Base-by-base conservation (phyloP, 2,797 vertebrate species). In the Spea hammondii region DNA sequence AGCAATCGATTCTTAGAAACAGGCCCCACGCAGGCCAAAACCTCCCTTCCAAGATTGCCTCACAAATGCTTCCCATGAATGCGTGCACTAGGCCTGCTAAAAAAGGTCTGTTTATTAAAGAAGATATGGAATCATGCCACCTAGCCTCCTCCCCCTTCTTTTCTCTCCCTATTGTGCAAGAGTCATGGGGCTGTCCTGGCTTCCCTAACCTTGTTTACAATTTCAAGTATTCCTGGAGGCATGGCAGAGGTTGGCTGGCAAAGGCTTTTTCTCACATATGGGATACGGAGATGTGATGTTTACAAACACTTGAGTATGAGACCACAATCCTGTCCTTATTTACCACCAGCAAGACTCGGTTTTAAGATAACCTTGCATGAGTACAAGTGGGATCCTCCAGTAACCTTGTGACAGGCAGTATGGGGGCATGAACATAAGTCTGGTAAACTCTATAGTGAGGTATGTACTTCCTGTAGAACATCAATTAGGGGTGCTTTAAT, bases 121-220 rank as follows among this genome's bases (percentile, higher is more conserved):
- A 65, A 48, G 46, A 47, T 49, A 46, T 50, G 65, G 54, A 77
- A 32, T 48, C 47, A 70, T 67, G 66, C 71, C 49, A 70, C 64
- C 62, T 53, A 14, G 8, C 13, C 13, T 10, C 70, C 70, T 65
- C 77, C 77, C 77, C 54, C 62, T 54, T 49, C 14, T 59, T 59
- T 59, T 62, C 78, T 65, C 59, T 54, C 64, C 74, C 74, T 57
- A 79, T 84, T 84, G 82, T 83, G 83, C 82, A 84, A 84, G 53
- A 68, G 74, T 77, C 82, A 79, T 76, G 70, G 78, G 80, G 78
- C 68, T 55, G 10, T 65, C 13, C 76, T 84, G 76, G 83, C 75
- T 82, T 83, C 71, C 48, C 32, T 70, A 82, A 82, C 76, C 85
- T 84, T 86, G 85, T 86, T 86, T 84, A 84, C 85, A 82, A 79